Conservation (phyloP, 1,140 invertebrate genomes). For the Notospermus geniculatus region DNA sequence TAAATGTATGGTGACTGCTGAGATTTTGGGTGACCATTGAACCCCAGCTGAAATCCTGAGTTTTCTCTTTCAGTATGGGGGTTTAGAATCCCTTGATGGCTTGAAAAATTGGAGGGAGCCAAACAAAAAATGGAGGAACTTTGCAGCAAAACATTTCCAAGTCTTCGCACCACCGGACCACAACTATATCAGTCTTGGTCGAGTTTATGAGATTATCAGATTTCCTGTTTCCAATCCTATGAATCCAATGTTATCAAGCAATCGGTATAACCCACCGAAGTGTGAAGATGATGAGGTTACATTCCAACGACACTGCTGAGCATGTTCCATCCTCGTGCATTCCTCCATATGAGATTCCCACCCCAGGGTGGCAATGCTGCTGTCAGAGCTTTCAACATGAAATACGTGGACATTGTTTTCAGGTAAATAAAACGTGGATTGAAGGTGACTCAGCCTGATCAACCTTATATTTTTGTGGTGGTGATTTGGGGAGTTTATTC, state of each 20-base stretch:
- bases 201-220: conserved; percentile 31
- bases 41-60: too few relatives aligned
- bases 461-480: too few relatives aligned
- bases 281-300: conserved; percentile 22
- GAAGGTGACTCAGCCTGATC: too few relatives aligned
- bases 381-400: conserved; percentile 43
- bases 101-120: conserved; percentile 39
- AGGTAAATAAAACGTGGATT: conserved; percentile 35
- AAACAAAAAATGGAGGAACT: conserved; percentile 28
- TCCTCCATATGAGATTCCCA: conserved; percentile 48
- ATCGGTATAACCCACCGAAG: conserved; percentile 42
- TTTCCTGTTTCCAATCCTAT: conserved; percentile 13
- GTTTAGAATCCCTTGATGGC: conserved; percentile 31
- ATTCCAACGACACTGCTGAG: conserved; percentile 39
- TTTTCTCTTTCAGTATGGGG: conserved; percentile 12
- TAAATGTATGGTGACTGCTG: too few relatives aligned
- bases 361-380: conserved; percentile 49
- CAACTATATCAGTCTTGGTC: conserved; percentile 22
- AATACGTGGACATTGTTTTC: conserved; percentile 53
- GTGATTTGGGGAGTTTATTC: too few relatives aligned
- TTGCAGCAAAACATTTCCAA: conserved; percentile 35
- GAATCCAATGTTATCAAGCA: conserved; percentile 28
- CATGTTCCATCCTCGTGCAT: conserved; percentile 52
- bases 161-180: conserved; percentile 35
- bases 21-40: too few relatives aligned